Evolutionary conservation across 2,797 vertebrate species (phyloP), one percentile per base, ranked within the genome.

Genomic region (Danio aesculapii): DNA sequence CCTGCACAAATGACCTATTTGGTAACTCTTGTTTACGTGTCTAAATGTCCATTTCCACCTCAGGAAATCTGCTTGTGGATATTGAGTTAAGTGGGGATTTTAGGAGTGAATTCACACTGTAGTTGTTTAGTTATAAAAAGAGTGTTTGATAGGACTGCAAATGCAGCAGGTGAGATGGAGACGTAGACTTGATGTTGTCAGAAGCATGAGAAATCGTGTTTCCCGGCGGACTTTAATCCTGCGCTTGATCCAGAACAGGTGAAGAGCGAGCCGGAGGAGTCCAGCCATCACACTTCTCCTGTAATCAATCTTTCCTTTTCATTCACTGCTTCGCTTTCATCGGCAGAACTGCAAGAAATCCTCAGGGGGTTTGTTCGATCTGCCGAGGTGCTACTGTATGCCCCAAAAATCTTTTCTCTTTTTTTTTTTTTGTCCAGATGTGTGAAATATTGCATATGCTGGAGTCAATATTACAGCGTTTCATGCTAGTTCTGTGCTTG

Each of bases 251-350:
- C 55, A n/a, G 62, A 50, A 4, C 64, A 58, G 75, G 75, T n/a
- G 50, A 41, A 30, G n/a, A 47, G 64, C 57, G 43, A 70, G 55
- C 49, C 2, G 6, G 43, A 13, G 0, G 11, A 30, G n/a, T 63
- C 61, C 58, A 77, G 53, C 57, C 21, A 52, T 66, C 59, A 57
- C n/a, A 78, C 49, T 53, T 17, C 59, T 62, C 59, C 41, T 79
- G 66, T 77, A 57, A 81, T 84, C 30, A 83, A 74, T 76, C 69
- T 69, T 85, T 84, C 70, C 39, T 72, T 84, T 86, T 86, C 72
- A 82, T 77, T 69, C 10, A 55, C 43, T 39, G 19, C 61, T 46
- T 17, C 19, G 47, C 47, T 64, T 79, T 71, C 58, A 71, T 69
- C 75, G 30, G 59, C 55, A 49, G 44, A 50, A 8, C 46, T 12